phyloP scores from a whole-genome alignment of 2,113 vertebrate species.

The Oxyruncus cristatus region DNA sequence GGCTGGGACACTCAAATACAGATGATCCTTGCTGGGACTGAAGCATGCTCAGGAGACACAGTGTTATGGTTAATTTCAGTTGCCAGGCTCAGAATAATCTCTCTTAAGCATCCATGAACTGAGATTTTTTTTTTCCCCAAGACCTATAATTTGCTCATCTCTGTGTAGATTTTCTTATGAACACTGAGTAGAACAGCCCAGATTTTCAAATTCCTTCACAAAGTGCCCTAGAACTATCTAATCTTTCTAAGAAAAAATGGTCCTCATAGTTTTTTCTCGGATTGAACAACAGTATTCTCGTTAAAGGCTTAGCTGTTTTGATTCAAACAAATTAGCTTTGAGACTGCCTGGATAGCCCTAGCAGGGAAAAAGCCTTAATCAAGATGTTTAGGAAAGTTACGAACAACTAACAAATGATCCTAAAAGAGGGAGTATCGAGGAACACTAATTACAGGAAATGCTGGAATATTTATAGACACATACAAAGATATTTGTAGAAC shows the following conservation, averaged over 20 bases:
- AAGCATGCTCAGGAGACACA: neutral
- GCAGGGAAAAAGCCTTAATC: neutral
- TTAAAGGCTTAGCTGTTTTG: neutral
- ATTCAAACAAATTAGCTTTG: neutral
- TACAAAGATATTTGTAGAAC: neutral
- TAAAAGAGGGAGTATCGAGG: neutral
- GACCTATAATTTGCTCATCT: neutral
- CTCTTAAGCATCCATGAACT: neutral
- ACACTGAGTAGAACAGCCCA: neutral
- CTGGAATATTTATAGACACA: neutral
- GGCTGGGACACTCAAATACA: neutral
- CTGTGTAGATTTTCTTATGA: neutral
- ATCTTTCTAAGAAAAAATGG: neutral
- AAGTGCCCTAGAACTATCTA: neutral
- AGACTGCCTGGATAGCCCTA: neutral
- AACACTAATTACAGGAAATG: slow-evolving; percentile 12
- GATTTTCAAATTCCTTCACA: neutral
- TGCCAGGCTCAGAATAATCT: neutral
- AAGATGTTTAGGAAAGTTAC: neutral
- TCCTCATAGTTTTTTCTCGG: neutral
- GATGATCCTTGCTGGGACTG: neutral
- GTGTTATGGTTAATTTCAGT: neutral
- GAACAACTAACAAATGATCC: neutral
- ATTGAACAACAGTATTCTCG: neutral
- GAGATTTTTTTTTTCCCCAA: neutral